These are phyloP conservation scores for Tethya wilhelma DNA, from an alignment of 37 sponge, comb jelly and placozoan species.

Conservation along the genomic window DNA sequence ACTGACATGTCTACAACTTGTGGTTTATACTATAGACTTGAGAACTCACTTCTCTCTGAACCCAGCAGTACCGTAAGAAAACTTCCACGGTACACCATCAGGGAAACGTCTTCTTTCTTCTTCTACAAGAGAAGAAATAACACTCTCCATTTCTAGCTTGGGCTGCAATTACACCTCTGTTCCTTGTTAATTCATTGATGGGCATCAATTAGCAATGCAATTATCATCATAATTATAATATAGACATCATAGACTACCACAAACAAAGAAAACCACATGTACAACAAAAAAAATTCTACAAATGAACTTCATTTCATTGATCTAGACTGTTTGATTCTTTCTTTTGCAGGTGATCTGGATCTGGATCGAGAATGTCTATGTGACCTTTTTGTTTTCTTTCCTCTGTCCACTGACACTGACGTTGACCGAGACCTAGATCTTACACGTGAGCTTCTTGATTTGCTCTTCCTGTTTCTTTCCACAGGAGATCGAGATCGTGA, in stretches of 20 bases:
- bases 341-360: background rate
- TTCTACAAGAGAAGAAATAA: background rate
- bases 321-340: too few species aligned
- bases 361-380: background rate
- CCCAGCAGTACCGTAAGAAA: conserved; percentile 96
- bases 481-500: background rate
- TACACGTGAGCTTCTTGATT: background rate
- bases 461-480: background rate
- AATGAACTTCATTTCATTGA: too few species aligned
- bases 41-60: conserved; percentile 83
- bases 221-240: background rate
- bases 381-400: too few species aligned
- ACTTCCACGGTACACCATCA: conserved; percentile 22
- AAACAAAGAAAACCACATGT: too few species aligned
- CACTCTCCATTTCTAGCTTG: too few species aligned
- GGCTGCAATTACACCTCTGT: too few species aligned
- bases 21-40: background rate
- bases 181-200: background rate
- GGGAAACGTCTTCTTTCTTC: conserved; percentile 43
- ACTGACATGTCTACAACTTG: too few species aligned
- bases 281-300: too few species aligned
- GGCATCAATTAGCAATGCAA: background rate
- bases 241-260: too few species aligned
- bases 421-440: too few species aligned
- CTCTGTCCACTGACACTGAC: too few species aligned